Evolutionary conservation across 1,140 invertebrate genomes (phyloP).

Genomic region (Dendroctonus valens): DNA sequence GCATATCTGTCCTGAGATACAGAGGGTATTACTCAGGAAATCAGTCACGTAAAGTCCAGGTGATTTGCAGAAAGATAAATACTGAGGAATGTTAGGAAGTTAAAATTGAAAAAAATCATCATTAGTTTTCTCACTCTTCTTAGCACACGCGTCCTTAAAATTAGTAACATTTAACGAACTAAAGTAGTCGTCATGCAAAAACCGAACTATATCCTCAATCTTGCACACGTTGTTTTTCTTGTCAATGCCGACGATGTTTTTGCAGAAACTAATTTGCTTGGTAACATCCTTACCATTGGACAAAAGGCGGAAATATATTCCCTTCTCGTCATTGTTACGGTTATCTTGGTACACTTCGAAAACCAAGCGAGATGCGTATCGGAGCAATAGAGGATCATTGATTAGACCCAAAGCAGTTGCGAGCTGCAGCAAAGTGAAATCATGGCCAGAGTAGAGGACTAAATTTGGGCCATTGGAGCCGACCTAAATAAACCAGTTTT

Average conservation of each 20-base stretch:
- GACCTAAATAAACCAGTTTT: conserved; percentile 33
- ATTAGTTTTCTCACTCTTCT: conserved; percentile 4
- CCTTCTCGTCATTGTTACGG: conserved; percentile 54
- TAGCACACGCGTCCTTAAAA: conserved; percentile 75
- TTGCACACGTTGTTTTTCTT: conserved; percentile 68
- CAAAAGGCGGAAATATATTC: conserved; percentile 79
- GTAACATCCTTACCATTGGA: conserved; percentile 88
- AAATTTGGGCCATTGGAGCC: conserved; percentile 76
- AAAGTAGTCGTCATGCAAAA: conserved; percentile 84
- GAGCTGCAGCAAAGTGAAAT: conserved; percentile 83
- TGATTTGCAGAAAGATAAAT: too few species aligned
- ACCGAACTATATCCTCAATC: conserved; percentile 80
- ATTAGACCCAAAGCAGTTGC: conserved; percentile 72
- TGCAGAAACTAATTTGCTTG: conserved; percentile 76
- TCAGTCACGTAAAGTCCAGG: too few species aligned
- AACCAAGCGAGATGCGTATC: conserved; percentile 81
- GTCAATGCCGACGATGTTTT: conserved; percentile 55
- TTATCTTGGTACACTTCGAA: conserved; percentile 73
- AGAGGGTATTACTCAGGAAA: too few species aligned
- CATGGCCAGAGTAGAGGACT: conserved; percentile 87
- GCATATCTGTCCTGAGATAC: too few species aligned
- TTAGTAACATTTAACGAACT: conserved; percentile 75
- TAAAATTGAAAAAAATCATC: conserved; percentile 25
- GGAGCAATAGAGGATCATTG: conserved; percentile 60
- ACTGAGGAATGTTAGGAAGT: too few species aligned